Conservation (phyloP, 2,888 invertebrate genomes). For the Caenorhabditis afra region DNA sequence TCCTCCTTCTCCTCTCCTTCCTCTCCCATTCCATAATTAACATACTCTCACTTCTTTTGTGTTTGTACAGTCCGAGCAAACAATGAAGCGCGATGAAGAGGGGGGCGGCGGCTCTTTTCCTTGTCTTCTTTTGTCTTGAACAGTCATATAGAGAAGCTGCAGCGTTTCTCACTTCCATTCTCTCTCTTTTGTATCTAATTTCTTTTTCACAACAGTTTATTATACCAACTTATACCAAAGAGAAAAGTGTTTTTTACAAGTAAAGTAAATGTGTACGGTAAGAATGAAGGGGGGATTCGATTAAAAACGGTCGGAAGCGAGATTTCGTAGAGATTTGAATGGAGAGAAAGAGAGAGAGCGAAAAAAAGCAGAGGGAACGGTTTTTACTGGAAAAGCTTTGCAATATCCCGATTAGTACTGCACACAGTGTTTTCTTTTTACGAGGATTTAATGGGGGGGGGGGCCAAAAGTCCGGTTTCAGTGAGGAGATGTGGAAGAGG, state of each 20-base stretch:
- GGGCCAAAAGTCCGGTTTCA: constrained; percentile 10
- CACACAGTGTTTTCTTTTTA: background rate
- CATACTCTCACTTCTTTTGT: constrained; percentile 52
- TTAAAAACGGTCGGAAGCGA: constrained; percentile 10
- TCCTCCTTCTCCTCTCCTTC: background rate
- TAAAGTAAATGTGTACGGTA: constrained; percentile 5
- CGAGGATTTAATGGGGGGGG: no score
- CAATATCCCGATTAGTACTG: constrained; percentile 32
- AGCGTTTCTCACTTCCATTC: no score
- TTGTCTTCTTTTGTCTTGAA: constrained; percentile 8
- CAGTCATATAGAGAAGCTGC: no score
- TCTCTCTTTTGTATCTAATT: no score
- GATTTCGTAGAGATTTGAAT: constrained; percentile 1
- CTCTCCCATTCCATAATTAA: constrained; percentile 48
- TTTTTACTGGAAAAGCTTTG: constrained; percentile 21
- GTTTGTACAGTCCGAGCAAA: constrained; percentile 52
- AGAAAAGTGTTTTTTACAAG: constrained; percentile 20
- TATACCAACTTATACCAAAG: constrained; percentile 26
- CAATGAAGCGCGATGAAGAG: background rate
- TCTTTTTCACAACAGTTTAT: constrained; percentile 25
- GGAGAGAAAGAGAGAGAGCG: background rate
- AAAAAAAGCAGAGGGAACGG: constrained; percentile 7
- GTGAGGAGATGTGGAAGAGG: background rate
- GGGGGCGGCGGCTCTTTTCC: constrained; percentile 40
- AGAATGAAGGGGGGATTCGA: constrained; percentile 7